phyloP scores from a whole-genome alignment of 37 sponge, comb jelly and placozoan genomes.

The Haliclona indistincta region DNA sequence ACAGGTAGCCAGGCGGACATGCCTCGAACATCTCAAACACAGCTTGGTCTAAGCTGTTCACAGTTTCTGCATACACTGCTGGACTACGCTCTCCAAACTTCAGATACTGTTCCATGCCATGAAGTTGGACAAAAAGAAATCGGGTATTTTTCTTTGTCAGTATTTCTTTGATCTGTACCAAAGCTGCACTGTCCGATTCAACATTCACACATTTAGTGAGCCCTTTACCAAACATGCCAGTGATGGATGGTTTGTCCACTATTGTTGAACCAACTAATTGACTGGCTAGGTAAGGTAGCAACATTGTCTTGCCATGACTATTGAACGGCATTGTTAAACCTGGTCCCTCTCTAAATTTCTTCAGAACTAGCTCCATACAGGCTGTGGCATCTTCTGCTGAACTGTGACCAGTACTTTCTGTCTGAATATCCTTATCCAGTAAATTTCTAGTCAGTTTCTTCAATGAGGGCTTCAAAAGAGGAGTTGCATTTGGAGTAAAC shows the following conservation, averaged over 20 bases:
- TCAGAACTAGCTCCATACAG: constrained; percentile 85
- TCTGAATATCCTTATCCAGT: constrained; percentile 62
- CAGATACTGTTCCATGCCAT: constrained; percentile 33
- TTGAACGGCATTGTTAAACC: constrained; percentile 21
- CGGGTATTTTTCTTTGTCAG: constrained; percentile 8
- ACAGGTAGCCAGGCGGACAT: constrained; percentile 29
- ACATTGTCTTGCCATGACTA: neutral
- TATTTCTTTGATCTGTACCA: constrained; percentile 10
- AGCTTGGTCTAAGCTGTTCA: constrained; percentile 16
- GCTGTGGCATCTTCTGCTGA: constrained; percentile 86
- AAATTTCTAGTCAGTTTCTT: constrained; percentile 61
- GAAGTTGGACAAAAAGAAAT: constrained; percentile 67
- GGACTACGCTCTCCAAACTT: neutral
- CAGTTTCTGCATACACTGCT: neutral
- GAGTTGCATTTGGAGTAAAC: constrained; percentile 44
- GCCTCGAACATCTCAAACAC: constrained; percentile 11
- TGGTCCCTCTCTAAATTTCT: constrained; percentile 63
- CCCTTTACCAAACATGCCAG: constrained; percentile 17
- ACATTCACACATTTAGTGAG: neutral
- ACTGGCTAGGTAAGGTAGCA: constrained; percentile 29
- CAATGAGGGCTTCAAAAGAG: constrained; percentile 71
- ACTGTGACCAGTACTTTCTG: constrained; percentile 65
- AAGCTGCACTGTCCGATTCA: constrained; percentile 37
- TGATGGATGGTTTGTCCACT: constrained; percentile 47
- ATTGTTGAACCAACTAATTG: constrained; percentile 28